Conservation (phyloP, 2,888 invertebrate genomes). For the Aphelenchoides bicaudatus region DNA sequence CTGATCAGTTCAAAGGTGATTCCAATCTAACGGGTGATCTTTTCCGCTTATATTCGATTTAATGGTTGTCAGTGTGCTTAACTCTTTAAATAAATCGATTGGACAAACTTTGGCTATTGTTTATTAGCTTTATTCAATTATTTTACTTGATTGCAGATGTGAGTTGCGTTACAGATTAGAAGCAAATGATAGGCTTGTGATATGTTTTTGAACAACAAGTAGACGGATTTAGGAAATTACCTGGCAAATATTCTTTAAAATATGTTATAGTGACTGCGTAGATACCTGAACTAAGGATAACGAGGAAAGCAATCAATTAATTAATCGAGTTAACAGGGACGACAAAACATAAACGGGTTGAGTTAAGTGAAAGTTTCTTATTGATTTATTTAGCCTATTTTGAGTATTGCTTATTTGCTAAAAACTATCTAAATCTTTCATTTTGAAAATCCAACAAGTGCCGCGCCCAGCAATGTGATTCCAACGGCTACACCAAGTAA, state of each 20-base stretch:
- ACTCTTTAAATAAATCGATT: not conserved
- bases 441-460: constrained; percentile 55
- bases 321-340: not conserved
- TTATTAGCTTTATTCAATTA: not conserved
- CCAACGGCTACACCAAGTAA: constrained; percentile 45
- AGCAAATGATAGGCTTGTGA: too few relatives aligned
- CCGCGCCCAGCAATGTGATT: constrained; percentile 50
- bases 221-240: too few relatives aligned
- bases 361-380: not conserved
- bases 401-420: too few relatives aligned
- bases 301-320: not conserved
- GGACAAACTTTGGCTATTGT: not conserved
- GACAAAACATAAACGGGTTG: not conserved
- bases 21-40: too few relatives aligned
- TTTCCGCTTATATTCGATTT: not conserved
- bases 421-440: constrained; percentile 22
- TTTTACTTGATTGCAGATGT: too few relatives aligned
- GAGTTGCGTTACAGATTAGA: too few relatives aligned
- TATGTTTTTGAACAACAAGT: too few relatives aligned
- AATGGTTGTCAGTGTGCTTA: not conserved
- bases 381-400: not conserved
- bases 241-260: too few relatives aligned
- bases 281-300: too few relatives aligned
- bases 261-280: too few relatives aligned
- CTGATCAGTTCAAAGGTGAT: too few relatives aligned